Evolutionary conservation across 2,888 invertebrate species (phyloP).

Genomic region (Ochlodes sylvanus): DNA sequence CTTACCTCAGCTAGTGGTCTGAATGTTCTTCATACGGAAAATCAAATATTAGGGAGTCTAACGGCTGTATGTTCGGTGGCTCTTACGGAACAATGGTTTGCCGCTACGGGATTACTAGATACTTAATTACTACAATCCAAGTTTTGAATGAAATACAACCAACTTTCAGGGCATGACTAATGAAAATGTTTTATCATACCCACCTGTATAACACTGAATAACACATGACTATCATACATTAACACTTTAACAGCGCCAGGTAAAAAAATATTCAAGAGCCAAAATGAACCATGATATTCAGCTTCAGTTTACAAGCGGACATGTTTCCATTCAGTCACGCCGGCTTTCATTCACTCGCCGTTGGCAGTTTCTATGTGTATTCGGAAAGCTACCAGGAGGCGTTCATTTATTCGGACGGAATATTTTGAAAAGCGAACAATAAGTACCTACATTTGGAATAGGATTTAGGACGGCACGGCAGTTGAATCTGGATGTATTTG

Average conservation of each 20-base stretch:
- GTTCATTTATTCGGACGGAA: slow-evolving; percentile 18
- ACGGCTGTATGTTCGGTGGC: too few species aligned
- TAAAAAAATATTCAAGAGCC: slow-evolving; percentile 12
- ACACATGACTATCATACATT: too few species aligned
- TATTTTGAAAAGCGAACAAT: slow-evolving; percentile 7
- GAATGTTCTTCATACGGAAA: too few species aligned
- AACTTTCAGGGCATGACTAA: too few species aligned
- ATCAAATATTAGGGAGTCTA: too few species aligned
- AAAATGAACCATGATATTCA: slow-evolving; percentile 25
- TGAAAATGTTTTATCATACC: not conserved
- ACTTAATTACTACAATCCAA: not conserved
- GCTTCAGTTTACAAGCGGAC: slow-evolving; percentile 14
- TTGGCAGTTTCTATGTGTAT: slow-evolving; percentile 42
- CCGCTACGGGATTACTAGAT: too few species aligned
- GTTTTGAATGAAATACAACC: too few species aligned
- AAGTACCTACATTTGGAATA: slow-evolving; percentile 26
- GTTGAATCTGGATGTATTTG: not conserved
- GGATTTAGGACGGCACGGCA: slow-evolving; percentile 10
- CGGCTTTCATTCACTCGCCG: slow-evolving; percentile 55
- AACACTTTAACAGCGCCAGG: not conserved
- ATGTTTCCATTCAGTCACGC: slow-evolving; percentile 30
- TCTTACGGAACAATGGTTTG: too few species aligned
- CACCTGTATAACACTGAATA: not conserved
- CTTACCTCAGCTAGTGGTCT: too few species aligned
- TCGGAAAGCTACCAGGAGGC: slow-evolving; percentile 21